These are phyloP conservation scores for Stichodactyla helianthus DNA, from an alignment of 64 coral and sea anemone species.

Conservation along the genomic window DNA sequence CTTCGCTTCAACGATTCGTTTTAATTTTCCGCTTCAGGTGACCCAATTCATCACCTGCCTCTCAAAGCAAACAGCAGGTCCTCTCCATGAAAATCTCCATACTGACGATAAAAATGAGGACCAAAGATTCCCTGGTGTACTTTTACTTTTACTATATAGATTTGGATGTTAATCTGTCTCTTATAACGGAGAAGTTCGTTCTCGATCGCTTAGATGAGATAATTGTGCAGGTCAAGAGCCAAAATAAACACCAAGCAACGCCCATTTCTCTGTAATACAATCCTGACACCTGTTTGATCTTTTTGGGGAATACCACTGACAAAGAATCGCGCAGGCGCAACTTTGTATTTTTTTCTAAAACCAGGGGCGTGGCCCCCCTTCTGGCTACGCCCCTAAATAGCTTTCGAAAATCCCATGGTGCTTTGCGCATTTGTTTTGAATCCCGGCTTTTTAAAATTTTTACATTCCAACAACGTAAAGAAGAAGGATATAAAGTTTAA, in stretches of 20 bases:
- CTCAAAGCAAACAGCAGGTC: background rate
- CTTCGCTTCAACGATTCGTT: background rate
- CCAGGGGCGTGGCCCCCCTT: too few species aligned
- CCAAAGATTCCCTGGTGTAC: background rate
- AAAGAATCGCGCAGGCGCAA: background rate
- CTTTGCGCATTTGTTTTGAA: too few species aligned
- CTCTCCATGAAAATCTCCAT: background rate
- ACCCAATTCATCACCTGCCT: background rate
- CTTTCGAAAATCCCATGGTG: too few species aligned
- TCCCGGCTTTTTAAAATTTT: too few species aligned
- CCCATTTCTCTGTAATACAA: background rate
- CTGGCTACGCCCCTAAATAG: too few species aligned
- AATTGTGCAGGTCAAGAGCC: background rate
- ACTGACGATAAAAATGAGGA: background rate
- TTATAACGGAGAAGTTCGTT: background rate
- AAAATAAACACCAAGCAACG: background rate
- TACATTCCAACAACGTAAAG: too few species aligned
- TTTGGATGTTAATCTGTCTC: too few species aligned
- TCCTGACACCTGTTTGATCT: background rate
- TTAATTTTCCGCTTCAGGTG: slow-evolving; percentile 10
- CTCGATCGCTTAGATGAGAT: background rate
- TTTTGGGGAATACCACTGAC: background rate
- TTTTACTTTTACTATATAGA: too few species aligned
- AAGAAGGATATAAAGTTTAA: too few species aligned
- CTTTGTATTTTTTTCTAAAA: background rate